phyloP scores from a whole-genome alignment of 1,140 invertebrate genomes.

The Sycobia sp. region DNA sequence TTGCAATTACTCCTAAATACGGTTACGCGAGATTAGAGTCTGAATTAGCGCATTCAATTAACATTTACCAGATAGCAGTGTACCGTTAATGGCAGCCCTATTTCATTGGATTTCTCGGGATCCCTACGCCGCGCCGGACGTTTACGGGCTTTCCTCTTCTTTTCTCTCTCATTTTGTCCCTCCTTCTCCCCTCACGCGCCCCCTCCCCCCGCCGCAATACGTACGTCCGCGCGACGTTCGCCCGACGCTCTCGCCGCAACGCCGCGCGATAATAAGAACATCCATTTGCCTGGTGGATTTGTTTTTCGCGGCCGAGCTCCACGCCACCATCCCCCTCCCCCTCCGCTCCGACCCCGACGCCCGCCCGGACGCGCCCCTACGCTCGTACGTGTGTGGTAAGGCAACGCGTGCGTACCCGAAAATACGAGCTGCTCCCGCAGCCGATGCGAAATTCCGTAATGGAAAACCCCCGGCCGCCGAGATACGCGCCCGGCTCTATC shows the following conservation, averaged over 20 bases:
- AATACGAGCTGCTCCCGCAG: conserved; percentile 1
- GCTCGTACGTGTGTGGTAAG: too few species aligned
- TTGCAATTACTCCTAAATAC: conserved; percentile 55
- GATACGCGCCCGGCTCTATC: conserved; percentile 15
- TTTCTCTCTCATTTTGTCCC: neutral
- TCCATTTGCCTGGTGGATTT: conserved; percentile 25
- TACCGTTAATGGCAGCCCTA: conserved; percentile 44
- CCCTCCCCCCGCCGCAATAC: too few species aligned
- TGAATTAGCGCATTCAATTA: conserved; percentile 59
- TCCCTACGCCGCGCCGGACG: conserved; percentile 2
- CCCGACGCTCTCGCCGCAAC: neutral
- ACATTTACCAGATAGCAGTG: conserved; percentile 47
- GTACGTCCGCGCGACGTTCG: too few species aligned
- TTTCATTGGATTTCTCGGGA: conserved; percentile 50
- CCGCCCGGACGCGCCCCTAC: too few species aligned
- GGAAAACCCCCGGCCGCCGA: neutral
- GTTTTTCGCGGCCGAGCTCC: conserved; percentile 13
- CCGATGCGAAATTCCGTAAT: conserved; percentile 17
- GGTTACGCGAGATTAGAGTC: conserved; percentile 52
- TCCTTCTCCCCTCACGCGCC: neutral
- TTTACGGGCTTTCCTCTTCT: neutral
- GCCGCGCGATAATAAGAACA: conserved; percentile 34
- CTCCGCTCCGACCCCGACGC: too few species aligned
- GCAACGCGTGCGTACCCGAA: neutral
- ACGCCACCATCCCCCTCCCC: too few species aligned